phyloP scores from a whole-genome alignment of 2,113 vertebrate species.

The Atherinomorus stipes region DNA sequence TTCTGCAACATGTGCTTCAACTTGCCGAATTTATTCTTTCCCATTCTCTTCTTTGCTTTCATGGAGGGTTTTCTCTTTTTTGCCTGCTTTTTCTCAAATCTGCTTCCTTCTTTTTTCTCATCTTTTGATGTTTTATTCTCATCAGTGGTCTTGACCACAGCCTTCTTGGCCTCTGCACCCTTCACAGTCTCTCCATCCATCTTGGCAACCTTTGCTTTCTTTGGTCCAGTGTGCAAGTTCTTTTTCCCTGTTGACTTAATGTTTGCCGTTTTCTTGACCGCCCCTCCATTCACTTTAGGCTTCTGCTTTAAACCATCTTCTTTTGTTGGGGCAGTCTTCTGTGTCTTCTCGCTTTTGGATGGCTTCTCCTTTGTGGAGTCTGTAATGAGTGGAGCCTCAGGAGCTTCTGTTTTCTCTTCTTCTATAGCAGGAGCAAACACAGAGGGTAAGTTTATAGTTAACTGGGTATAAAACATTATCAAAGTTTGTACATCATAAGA shows the following conservation, averaged over 20 bases:
- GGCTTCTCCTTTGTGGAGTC: slow-evolving; percentile 49
- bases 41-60: slow-evolving; percentile 71
- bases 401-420: slow-evolving; percentile 59
- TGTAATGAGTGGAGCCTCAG: slow-evolving; percentile 35
- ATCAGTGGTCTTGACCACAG: slow-evolving; percentile 24
- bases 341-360: slow-evolving; percentile 53
- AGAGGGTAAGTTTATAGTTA: slow-evolving; percentile 10
- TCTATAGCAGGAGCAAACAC: slow-evolving; percentile 46
- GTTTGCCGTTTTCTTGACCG: slow-evolving; percentile 23
- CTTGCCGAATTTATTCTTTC: slow-evolving; percentile 81
- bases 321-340: slow-evolving; percentile 44
- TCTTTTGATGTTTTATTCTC: slow-evolving; percentile 51
- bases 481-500: background rate
- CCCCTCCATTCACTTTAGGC: slow-evolving; percentile 63
- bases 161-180: slow-evolving; percentile 40
- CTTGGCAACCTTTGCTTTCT: slow-evolving; percentile 76
- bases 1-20: slow-evolving; percentile 70
- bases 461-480: background rate
- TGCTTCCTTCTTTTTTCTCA: slow-evolving; percentile 64
- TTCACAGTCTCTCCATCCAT: slow-evolving; percentile 67
- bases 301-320: slow-evolving; percentile 26
- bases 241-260: slow-evolving; percentile 60
- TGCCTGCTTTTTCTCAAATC: slow-evolving; percentile 75
- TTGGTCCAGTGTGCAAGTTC: slow-evolving; percentile 55
- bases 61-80: slow-evolving; percentile 54